phyloP scores from a whole-genome alignment of 2,888 invertebrate species.

The Ptychoptera albimana region DNA sequence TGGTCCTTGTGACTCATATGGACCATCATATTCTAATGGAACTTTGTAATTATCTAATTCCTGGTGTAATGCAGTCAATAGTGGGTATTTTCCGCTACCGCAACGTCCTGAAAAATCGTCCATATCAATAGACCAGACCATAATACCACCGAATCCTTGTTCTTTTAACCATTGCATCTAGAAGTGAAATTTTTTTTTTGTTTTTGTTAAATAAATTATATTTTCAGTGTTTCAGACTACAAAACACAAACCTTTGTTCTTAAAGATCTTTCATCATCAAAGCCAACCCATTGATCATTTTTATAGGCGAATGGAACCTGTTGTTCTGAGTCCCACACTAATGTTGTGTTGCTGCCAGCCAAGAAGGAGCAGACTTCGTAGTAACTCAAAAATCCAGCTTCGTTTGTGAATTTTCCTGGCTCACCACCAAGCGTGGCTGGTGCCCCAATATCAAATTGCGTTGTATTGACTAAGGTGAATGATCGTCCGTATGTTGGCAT shows the following conservation, averaged over 20 bases:
- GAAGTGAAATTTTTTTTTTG: conserved; percentile 1
- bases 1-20: conserved; percentile 56
- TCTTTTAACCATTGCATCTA: conserved; percentile 89
- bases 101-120: conserved; percentile 88
- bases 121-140: conserved; percentile 94
- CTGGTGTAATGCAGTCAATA: conserved; percentile 73
- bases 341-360: conserved; percentile 74
- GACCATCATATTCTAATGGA: conserved; percentile 67
- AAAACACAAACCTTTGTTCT: conserved; percentile 60
- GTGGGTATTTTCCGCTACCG: conserved; percentile 78
- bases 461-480: conserved; percentile 71
- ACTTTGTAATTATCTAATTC: conserved; percentile 73
- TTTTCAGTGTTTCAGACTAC: background rate
- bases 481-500: conserved; percentile 90
- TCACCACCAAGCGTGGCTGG: conserved; percentile 78
- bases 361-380: conserved; percentile 91
- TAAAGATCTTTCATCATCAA: conserved; percentile 82
- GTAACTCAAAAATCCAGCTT: conserved; percentile 88
- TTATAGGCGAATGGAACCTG: conserved; percentile 90
- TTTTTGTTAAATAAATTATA: background rate
- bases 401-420: conserved; percentile 76
- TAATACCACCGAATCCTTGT: conserved; percentile 87
- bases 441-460: conserved; percentile 84
- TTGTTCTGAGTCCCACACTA: conserved; percentile 92
- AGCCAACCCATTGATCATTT: conserved; percentile 86